phyloP scores from a whole-genome alignment of 2,113 vertebrate genomes.

The Cariama cristata region DNA sequence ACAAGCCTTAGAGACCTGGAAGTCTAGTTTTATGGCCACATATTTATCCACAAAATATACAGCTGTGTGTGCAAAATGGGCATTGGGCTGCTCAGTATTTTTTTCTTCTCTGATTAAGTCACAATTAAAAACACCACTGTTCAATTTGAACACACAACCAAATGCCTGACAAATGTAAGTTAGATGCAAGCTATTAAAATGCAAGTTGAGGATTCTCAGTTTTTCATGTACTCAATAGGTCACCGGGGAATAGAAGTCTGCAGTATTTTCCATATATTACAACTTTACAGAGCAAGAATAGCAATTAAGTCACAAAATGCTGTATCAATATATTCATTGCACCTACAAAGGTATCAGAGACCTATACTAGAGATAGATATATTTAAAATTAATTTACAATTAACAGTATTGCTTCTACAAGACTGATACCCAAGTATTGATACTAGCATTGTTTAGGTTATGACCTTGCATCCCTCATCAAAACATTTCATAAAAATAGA shows the following conservation, averaged over 20 bases:
- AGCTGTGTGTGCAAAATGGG: background rate
- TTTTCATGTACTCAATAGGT: slow-evolving; percentile 30
- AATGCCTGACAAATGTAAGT: slow-evolving; percentile 7
- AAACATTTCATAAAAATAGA: background rate
- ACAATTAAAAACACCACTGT: background rate
- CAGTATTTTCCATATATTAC: slow-evolving; percentile 38
- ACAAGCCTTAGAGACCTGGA: background rate
- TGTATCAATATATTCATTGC: background rate
- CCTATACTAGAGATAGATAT: background rate
- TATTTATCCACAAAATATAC: background rate
- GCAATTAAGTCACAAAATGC: background rate
- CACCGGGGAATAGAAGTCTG: slow-evolving; percentile 3
- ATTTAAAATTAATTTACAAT: background rate
- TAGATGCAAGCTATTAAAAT: slow-evolving; percentile 19
- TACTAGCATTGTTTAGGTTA: background rate
- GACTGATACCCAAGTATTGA: background rate
- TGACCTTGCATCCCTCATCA: background rate
- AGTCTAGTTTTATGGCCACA: background rate
- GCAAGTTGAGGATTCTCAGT: background rate
- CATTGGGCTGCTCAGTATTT: background rate
- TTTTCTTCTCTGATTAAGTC: background rate
- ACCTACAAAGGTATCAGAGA: background rate
- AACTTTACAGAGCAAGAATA: background rate
- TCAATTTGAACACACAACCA: background rate
- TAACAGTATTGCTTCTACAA: background rate